Percentiles rank a stretch among this genome's conserved stretches.
Evolutionary conservation across 2,113 vertebrate species (phyloP).

Genomic region (Telmatochromis bifrenatus): DNA sequence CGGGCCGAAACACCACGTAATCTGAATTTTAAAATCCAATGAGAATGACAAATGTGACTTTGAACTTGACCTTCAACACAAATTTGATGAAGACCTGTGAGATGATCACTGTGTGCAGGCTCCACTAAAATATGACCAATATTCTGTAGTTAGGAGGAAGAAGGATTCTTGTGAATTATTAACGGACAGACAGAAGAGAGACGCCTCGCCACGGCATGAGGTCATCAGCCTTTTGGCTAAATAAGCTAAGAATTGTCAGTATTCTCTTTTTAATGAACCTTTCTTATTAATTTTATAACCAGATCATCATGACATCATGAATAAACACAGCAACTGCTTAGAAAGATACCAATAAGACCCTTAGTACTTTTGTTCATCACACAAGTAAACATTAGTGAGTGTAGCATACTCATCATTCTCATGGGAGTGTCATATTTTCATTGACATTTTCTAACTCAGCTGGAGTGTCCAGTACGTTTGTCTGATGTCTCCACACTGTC

Average conservation of each 20-base stretch:
- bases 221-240: not conserved
- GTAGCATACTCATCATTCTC: not conserved
- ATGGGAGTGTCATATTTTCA: not conserved
- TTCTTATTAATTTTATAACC: not conserved
- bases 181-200: not conserved
- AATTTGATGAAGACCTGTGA: not conserved
- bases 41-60: not conserved
- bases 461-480: not conserved
- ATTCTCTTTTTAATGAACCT: not conserved
- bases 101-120: not conserved
- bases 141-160: not conserved
- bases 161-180: not conserved
- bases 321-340: not conserved
- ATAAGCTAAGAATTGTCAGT: not conserved
- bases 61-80: not conserved
- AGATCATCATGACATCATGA: not conserved
- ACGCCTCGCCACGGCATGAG: not conserved
- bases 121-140: not conserved
- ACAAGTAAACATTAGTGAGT: not conserved
- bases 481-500: not conserved
- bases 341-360: not conserved
- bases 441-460: not conserved
- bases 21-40: not conserved
- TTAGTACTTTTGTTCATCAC: not conserved
- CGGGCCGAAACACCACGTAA: rapidly evolving